Base-by-base conservation (phyloP, 2,888 invertebrate species). In the Meandrusa payeni region DNA sequence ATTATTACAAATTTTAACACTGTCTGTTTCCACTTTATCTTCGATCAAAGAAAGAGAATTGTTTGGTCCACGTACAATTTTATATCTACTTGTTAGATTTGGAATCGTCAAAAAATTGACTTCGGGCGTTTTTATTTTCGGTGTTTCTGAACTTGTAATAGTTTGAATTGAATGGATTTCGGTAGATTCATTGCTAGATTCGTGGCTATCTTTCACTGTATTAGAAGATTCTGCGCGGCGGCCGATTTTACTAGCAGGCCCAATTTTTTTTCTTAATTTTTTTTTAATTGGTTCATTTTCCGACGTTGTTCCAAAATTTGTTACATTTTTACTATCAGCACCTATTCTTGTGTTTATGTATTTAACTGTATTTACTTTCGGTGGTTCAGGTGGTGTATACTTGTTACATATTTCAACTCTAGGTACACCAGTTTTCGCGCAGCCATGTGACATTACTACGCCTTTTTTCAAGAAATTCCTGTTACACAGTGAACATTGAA, bases 401-500 rank as follows among this genome's bases (percentile, higher is more conserved):
- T 54, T 60, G 48, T 70, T 73, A 11, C 61, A 58, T 23, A 65
- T 54, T 46, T 75, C 69, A 29, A 64, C 38, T 60, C 81, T 85
- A 9, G 73, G 68, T 6, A 62, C 58, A 42, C 76, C 77, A 52
- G 67, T 78, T 66, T 79, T 86, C 15, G 87, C 78, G 60, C 88
- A 88, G 24, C 68, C 76, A 47, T 88, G 88, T 45, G 68, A 62
- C 55, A 72, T 52, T 1, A 87, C 77, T 1, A 80, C 75, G 36
- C 83, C 77, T 55, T 78, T 78, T 46, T 76, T 82, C 2, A 87
- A 56, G 49, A 88, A 86, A 48, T 88, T 85, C 51, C 83, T 74
- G 47, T 81, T 82, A 47, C 88, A 88, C 10, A 86, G 54, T 53
- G 77, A 79, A 59, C 88, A 88, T 50, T 86, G 83, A 55, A 76